These are phyloP conservation scores for Silurus aristotelis DNA, from an alignment of 2,797 vertebrate genomes.

Conservation along the genomic window DNA sequence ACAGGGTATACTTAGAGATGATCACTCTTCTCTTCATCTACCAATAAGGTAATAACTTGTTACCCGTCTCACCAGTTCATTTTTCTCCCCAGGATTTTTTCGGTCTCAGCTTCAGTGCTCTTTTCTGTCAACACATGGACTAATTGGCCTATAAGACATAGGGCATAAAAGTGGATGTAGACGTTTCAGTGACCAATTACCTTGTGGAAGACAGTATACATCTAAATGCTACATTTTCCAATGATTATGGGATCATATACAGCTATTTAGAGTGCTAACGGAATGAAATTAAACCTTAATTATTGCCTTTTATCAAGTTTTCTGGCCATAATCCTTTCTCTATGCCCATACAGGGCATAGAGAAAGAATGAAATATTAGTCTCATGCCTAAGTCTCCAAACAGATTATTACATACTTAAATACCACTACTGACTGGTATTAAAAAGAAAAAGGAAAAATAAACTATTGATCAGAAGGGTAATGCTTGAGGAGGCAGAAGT, in stretches of 20 bases:
- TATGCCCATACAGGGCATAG: too few species aligned
- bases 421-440: neutral
- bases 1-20: slow-evolving; percentile 3
- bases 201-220: slow-evolving; percentile 15
- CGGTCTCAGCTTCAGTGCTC: slow-evolving; percentile 32
- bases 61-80: slow-evolving; percentile 5
- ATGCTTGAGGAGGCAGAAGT: neutral
- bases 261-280: slow-evolving; percentile 1
- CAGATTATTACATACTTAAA: slow-evolving; percentile 21
- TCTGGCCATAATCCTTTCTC: slow-evolving; percentile 3
- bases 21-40: slow-evolving; percentile 13
- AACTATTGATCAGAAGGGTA: neutral
- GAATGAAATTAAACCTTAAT: slow-evolving; percentile 31
- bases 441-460: neutral
- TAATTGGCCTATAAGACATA: slow-evolving; percentile 50
- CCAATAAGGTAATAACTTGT: slow-evolving; percentile 27
- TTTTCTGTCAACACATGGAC: slow-evolving; percentile 39
- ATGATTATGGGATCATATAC: neutral
- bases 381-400: neutral
- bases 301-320: slow-evolving; percentile 3
- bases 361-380: slow-evolving; percentile 9
- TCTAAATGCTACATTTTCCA: slow-evolving; percentile 2
- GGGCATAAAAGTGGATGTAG: slow-evolving; percentile 25
- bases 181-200: slow-evolving; percentile 17
- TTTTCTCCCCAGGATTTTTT: slow-evolving; percentile 41